Evolutionary conservation across 2,113 vertebrate genomes (phyloP), one percentile per base, ranked within the genome.

Genomic region (Eleginops maclovinus): DNA sequence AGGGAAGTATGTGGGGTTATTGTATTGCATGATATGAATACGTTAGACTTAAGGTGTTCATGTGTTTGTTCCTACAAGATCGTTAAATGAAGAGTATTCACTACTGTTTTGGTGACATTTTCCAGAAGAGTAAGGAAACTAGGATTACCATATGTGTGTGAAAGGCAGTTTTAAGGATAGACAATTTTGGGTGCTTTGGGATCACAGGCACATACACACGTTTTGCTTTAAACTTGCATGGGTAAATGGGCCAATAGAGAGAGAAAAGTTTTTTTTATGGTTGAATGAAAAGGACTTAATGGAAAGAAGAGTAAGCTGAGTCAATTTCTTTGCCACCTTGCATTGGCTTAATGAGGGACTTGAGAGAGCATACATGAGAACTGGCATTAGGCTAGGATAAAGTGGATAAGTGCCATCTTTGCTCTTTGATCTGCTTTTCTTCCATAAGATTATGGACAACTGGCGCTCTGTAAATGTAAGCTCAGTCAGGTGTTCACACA

Each of bases 321-420:
- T 69, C 53, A 67, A 56, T 77, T 73, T 82, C 62, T 77, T 72
- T 73, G 75, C 73, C 71, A 90, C 83, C 75, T 82, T 80, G 74
- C 69, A 60, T 81, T 83, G 82, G 69, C 63, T 84, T 89, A 84
- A 87, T 82, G 75, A 88, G 77, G 50, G 56, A 85, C 82, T 90
- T 77, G 46, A 84, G n/a, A 65, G 80, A 85, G 81, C 2, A 12
- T 72, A 78, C 70, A 83, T 77, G 75, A 79, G 85, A 82, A 77
- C 78, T 88, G 86, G 73, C 84, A 87, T 86, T 86, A 87, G 74
- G 40, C 49, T 31, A 12, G 74, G 74, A 87, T 89, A 86, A 86
- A 87, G 83, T 83, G 80, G 81, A 83, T 89, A 83, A 90, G 87
- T 88, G 87, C 75, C 78, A 90, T 82, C 84, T 84, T 44, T 73